Evolutionary conservation across 2,888 invertebrate genomes (phyloP), one percentile per base, ranked within the genome.

Genomic region (Mayetiola destructor): DNA sequence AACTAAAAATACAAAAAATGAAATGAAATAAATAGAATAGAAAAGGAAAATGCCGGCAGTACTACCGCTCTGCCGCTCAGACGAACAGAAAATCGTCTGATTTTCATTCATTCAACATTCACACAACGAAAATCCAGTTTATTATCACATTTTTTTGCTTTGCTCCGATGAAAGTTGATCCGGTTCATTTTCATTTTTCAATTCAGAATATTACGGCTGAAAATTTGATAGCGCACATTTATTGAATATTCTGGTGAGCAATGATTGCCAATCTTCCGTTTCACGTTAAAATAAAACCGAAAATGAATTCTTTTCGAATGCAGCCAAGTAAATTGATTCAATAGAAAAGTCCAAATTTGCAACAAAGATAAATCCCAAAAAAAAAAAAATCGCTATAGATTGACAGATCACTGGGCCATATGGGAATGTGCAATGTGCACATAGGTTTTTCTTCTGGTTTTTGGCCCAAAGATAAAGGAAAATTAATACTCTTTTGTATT

Each of bases 51-150:
- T 23, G 23, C 42, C 8, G n/a, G 21, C 12, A 23, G 12, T 48
- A 27, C 48, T 48, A 42, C 42, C 42, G 42, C n/a, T n/a, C n/a
- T n/a, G n/a, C n/a, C n/a, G 42, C 42, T 42, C 39, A 42, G n/a
- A n/a, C n/a, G n/a, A n/a, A n/a, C n/a, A n/a, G n/a, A n/a, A 39
- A 48, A 48, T 48, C n/a, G n/a, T n/a, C 27, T 27, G 27, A 16
- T 27, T 48, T 48, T 27, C 14, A 16, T 48, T 48, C 48, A 48
- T 48, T 48, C 42, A n/a, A n/a, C n/a, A n/a, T n/a, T n/a, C n/a
- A n/a, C 36, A 36, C 12, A 36, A 36, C 12, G 8, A 36, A n/a
- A n/a, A 36, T 14, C n/a, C 36, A 36, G 36, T n/a, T 36, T 36
- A 32, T 32, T 32, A 9, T 32, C 32, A 32, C 32, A 32, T 9